A percentile compares a stretch with the other conserved stretches of the same genome.
These are phyloP conservation scores for Gobio occitaniae DNA, from an alignment of 2,797 vertebrate genomes.

Conservation along the genomic window DNA sequence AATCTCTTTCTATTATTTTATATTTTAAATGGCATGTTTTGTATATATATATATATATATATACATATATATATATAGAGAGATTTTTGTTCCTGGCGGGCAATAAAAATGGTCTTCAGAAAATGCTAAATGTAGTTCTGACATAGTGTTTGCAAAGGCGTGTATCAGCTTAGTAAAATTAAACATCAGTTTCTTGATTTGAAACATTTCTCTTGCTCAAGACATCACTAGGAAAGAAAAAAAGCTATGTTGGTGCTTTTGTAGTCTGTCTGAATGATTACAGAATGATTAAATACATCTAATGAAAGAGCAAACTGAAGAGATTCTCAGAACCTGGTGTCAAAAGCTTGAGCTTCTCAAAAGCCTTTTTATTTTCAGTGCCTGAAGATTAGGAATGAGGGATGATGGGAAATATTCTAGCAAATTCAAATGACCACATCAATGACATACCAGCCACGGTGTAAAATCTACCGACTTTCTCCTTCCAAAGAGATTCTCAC, in stretches of 20 bases:
- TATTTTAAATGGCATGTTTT: not conserved
- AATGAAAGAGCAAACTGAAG: not conserved
- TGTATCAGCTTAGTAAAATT: not conserved
- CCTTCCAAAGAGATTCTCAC: not conserved
- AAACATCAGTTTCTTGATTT: not conserved
- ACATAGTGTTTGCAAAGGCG: not conserved
- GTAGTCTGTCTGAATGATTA: not conserved
- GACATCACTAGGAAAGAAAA: not conserved
- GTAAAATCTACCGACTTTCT: not conserved
- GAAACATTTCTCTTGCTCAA: not conserved
- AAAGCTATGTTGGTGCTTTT: not conserved
- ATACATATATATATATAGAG: too few species aligned
- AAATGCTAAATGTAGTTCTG: not conserved
- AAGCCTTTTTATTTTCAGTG: slow-evolving; percentile 5
- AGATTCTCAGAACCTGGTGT: slow-evolving; percentile 10
- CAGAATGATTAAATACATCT: slow-evolving; percentile 16
- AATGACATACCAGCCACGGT: slow-evolving; percentile 5
- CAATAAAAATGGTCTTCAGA: not conserved
- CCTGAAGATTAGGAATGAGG: slow-evolving; percentile 7
- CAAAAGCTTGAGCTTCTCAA: slow-evolving; percentile 20
- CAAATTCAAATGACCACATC: not conserved
- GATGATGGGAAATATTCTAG: slow-evolving; percentile 21
- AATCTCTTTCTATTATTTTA: not conserved
- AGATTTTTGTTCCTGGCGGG: too few species aligned
- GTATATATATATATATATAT: too few species aligned